Evolutionary conservation across 2,888 invertebrate species (phyloP).

Genomic region (Pseudanteris insignis): DNA sequence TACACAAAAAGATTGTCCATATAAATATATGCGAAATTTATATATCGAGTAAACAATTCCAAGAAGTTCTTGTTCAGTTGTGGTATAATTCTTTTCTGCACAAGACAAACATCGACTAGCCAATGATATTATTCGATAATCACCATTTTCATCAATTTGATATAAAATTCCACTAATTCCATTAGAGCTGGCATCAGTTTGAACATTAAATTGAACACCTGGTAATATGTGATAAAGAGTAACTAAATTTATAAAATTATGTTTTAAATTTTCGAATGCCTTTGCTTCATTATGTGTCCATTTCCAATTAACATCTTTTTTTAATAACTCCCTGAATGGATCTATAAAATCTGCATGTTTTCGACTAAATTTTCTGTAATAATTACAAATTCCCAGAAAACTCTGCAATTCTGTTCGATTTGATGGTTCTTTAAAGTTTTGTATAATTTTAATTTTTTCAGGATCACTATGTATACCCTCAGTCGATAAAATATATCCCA

Average conservation of each 20-base stretch:
- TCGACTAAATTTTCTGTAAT: slow-evolving; percentile 38
- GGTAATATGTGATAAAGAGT: slow-evolving; percentile 5
- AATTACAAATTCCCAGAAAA: slow-evolving; percentile 46
- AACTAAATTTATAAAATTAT: slow-evolving; percentile 9
- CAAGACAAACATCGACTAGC: slow-evolving; percentile 15
- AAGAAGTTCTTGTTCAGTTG: slow-evolving; percentile 12
- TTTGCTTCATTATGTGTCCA: slow-evolving; percentile 7
- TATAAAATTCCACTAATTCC: slow-evolving; percentile 16
- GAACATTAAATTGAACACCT: slow-evolving; percentile 8
- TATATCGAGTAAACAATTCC: slow-evolving; percentile 16
- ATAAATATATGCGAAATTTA: slow-evolving; percentile 9
- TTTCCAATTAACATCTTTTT: slow-evolving; percentile 21
- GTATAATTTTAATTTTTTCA: slow-evolving; percentile 45
- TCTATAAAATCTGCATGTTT: slow-evolving; percentile 15
- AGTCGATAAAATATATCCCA: slow-evolving; percentile 32
- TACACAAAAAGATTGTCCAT: slow-evolving; percentile 6
- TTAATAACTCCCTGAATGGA: slow-evolving; percentile 31
- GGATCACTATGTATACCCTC: slow-evolving; percentile 27
- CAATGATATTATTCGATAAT: slow-evolving; percentile 9
- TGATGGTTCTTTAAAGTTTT: slow-evolving; percentile 47
- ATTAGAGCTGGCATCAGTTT: slow-evolving; percentile 17
- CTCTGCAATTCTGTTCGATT: slow-evolving; percentile 49
- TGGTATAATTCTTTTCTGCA: slow-evolving; percentile 6
- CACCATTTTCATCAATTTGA: slow-evolving; percentile 3
- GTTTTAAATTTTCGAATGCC: slow-evolving; percentile 7